Evolutionary conservation across 2,113 vertebrate species (phyloP).

Genomic region (Ondatra zibethicus): DNA sequence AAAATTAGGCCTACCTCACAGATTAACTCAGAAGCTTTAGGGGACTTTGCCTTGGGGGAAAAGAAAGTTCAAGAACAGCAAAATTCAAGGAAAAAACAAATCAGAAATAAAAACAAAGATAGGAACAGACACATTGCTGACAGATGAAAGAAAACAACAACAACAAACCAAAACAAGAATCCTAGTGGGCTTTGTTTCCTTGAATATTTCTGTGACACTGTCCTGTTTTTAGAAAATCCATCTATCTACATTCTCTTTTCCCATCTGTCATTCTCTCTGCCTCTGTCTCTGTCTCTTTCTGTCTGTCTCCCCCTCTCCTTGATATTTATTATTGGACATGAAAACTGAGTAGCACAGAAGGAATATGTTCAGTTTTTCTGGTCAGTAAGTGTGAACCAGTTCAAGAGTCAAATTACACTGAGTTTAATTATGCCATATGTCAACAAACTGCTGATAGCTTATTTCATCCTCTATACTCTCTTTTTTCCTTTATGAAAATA

Average conservation of each 20-base stretch:
- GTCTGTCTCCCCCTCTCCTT: neutral
- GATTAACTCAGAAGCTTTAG: neutral
- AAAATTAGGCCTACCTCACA: conserved; percentile 35
- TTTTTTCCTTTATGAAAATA: neutral
- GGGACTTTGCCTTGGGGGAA: neutral
- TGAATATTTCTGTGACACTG: neutral
- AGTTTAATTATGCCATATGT: neutral
- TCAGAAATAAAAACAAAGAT: neutral
- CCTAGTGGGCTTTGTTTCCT: neutral
- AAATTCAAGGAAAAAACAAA: neutral
- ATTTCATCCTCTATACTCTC: neutral
- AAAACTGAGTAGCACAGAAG: neutral
- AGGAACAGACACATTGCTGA: neutral
- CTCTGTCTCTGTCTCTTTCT: neutral
- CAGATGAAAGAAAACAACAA: neutral
- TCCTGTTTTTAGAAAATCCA: neutral
- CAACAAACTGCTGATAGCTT: neutral
- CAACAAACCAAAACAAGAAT: neutral
- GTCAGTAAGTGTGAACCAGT: neutral
- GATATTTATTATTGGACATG: neutral
- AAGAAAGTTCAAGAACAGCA: neutral
- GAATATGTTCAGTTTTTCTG: neutral
- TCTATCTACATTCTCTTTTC: neutral
- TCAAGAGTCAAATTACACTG: neutral
- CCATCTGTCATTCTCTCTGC: neutral